Base-by-base conservation (phyloP, 2,888 invertebrate species). In the Lysandra coridon region DNA sequence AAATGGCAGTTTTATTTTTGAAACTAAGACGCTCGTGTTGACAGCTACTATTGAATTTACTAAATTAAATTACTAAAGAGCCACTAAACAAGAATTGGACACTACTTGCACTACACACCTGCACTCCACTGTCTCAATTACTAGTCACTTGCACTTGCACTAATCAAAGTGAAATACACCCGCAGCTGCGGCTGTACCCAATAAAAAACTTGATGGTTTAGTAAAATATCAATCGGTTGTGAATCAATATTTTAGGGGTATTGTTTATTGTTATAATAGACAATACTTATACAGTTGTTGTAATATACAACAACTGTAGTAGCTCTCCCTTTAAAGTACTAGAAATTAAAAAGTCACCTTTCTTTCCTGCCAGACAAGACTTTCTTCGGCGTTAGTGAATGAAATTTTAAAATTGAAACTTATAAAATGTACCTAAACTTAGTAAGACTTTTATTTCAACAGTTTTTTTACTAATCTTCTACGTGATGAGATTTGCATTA, bases 151-250 rank as follows among this genome's bases (percentile, higher is more conserved):
- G n/a, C n/a, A n/a, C n/a, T n/a, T n/a, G n/a, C n/a, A n/a, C n/a
- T n/a, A n/a, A n/a, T n/a, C n/a, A n/a, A n/a, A n/a, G n/a, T n/a
- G n/a, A n/a, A n/a, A n/a, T n/a, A n/a, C 0, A 23, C 23, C 23
- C 23, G 23, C 23, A 23, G 23, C 17, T 6, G 30, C 69, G 37
- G 37, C 1, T 69, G 4, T 60, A n/a, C 7, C 7, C 33, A 10
- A 69, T 33, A 73, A 17, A 4, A 62, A 23, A 6, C 60, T 5
- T 10, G n/a, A 10, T 62, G 62, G 23, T 64, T 30, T 30, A 64
- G 30, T 64, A 12, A 23, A 30, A 33, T 57, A 57, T 53, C 10
- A 30, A 57, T 76, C 57, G 76, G 76, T 76, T 76, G 76, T 76
- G 76, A 57, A 37, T 17, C n/a, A 30, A 53, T 30, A 53, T n/a